These are phyloP conservation scores for Ahaetulla prasina DNA, from an alignment of 2,113 vertebrate genomes.

Conservation along the genomic window DNA sequence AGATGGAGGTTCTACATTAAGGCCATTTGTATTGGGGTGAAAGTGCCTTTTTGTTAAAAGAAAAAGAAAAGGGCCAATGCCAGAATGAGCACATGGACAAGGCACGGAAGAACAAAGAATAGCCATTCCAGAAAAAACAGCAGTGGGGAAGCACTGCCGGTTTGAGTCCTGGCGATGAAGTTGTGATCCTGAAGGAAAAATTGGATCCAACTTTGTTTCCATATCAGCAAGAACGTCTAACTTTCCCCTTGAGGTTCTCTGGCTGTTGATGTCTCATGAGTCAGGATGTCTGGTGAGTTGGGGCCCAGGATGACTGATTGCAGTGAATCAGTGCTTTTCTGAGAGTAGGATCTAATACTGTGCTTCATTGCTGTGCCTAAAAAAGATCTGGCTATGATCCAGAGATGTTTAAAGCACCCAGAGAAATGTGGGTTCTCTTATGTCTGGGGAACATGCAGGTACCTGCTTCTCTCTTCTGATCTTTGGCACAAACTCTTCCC, in stretches of 20 bases:
- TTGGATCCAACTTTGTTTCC: neutral
- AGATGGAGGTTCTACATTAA: neutral
- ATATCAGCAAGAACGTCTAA: neutral
- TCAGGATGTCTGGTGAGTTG: neutral
- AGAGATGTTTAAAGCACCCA: neutral
- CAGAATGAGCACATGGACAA: neutral
- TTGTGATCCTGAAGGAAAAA: neutral
- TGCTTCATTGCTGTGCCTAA: neutral
- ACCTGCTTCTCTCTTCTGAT: neutral
- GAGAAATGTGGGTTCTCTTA: neutral
- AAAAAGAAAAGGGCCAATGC: neutral
- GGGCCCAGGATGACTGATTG: neutral
- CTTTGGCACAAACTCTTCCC: neutral
- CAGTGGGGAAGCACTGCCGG: neutral
- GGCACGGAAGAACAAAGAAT: neutral
- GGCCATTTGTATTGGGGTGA: neutral
- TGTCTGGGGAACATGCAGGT: neutral
- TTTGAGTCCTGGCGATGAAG: neutral
- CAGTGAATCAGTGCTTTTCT: neutral
- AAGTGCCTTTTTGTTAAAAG: neutral
- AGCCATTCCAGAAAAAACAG: neutral
- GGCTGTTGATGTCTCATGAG: neutral
- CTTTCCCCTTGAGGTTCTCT: neutral
- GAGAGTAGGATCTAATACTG: neutral
- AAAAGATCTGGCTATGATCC: neutral